A percentile compares a stretch with the other conserved stretches of the same genome.
Conservation (phyloP, 2,888 invertebrate genomes). For the Hedya salicella region DNA sequence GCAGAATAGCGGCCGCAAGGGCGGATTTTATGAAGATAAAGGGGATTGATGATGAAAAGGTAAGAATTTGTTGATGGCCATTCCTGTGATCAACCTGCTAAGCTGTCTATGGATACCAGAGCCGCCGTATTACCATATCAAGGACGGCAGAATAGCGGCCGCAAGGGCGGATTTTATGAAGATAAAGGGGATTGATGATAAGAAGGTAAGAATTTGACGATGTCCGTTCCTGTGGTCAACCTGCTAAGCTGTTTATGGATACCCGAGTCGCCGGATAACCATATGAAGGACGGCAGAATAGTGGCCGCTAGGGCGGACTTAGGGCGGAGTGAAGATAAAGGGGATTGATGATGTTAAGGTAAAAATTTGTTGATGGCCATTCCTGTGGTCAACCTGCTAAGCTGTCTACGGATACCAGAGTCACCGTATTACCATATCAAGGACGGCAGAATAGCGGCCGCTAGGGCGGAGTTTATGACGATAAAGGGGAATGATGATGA, state of each 20-base stretch:
- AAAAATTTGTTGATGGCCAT: constrained; percentile 59
- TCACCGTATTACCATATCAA: constrained; percentile 86
- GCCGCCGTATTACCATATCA: constrained; percentile 86
- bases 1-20: constrained; percentile 74
- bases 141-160: constrained; percentile 75
- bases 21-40: constrained; percentile 74
- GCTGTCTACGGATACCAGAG: constrained; percentile 78
- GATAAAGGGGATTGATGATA: constrained; percentile 74
- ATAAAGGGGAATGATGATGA: constrained; percentile 76
- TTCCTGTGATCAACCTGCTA: constrained; percentile 78
- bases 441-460: constrained; percentile 75
- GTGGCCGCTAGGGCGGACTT: constrained; percentile 77
- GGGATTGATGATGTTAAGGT: constrained; percentile 76
- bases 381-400: constrained; percentile 75
- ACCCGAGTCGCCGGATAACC: constrained; percentile 87
- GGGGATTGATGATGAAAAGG: constrained; percentile 74
- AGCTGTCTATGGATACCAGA: constrained; percentile 79
- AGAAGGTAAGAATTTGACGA: constrained; percentile 60
- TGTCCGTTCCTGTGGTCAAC: constrained; percentile 77
- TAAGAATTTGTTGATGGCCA: constrained; percentile 55
- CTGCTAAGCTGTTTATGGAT: constrained; percentile 66
- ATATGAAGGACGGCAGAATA: constrained; percentile 80
- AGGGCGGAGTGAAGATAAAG: constrained; percentile 72
- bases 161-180: constrained; percentile 75
- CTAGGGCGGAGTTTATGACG: constrained; percentile 71